These are phyloP conservation scores for Sinopyrophorus schimmeli DNA, from an alignment of 2,888 invertebrate genomes.

Conservation along the genomic window DNA sequence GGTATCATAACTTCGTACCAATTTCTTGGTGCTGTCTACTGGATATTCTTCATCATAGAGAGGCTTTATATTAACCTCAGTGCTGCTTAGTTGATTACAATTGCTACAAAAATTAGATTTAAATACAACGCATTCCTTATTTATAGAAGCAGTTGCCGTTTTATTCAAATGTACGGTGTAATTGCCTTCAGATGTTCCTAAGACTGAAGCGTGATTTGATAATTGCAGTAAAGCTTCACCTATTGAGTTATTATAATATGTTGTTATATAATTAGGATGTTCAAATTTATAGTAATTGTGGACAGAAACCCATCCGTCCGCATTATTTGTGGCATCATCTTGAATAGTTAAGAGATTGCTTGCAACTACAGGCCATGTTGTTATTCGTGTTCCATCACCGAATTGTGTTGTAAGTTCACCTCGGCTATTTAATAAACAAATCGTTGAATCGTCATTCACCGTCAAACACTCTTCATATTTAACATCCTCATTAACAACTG, in stretches of 20 bases:
- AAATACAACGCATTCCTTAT: neutral
- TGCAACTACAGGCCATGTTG: conserved; percentile 19
- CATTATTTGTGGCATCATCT: neutral
- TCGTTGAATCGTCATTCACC: conserved; percentile 22
- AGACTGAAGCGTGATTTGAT: conserved; percentile 7
- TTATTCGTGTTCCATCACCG: conserved; percentile 26
- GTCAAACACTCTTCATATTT: conserved; percentile 9
- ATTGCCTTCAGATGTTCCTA: conserved; percentile 1
- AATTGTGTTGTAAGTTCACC: conserved; percentile 22
- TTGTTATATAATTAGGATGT: conserved; percentile 29
- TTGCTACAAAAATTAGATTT: conserved; percentile 3
- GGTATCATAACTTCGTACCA: conserved; percentile 11
- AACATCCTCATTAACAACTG: conserved; percentile 4
- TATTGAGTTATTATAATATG: conserved; percentile 3
- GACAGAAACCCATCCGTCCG: conserved; percentile 14
- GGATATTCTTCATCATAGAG: conserved; percentile 1
- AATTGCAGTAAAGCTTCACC: neutral
- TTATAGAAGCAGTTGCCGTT: neutral
- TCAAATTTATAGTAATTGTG: conserved; percentile 26
- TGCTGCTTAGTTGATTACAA: conserved; percentile 6
- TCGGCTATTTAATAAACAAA: conserved; percentile 6
- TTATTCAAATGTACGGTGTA: neutral
- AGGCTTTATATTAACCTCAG: conserved; percentile 4
- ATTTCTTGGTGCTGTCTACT: neutral
- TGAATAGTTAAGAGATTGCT: no score